Evolutionary conservation across 2,797 vertebrate species (phyloP).

Genomic region (Cyclopterus lumpus): DNA sequence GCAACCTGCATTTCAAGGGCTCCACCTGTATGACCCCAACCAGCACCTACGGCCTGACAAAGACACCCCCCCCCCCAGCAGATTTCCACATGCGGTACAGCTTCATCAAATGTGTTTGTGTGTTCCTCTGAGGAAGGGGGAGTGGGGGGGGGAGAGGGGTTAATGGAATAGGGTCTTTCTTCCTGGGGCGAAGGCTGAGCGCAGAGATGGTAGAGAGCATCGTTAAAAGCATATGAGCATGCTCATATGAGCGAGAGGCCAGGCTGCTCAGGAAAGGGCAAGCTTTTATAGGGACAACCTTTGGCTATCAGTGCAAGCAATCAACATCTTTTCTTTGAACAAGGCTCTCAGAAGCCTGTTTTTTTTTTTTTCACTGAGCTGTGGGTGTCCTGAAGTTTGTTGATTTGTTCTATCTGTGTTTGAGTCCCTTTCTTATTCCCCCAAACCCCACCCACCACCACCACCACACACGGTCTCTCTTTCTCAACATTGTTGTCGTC

Average conservation of each 20-base stretch:
- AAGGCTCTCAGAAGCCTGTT: slow-evolving; percentile 56
- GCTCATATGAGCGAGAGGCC: slow-evolving; percentile 61
- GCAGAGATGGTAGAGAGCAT: slow-evolving; percentile 61
- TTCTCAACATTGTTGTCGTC: slow-evolving; percentile 27
- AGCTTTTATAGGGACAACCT: slow-evolving; percentile 78
- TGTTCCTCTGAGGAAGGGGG: slow-evolving; percentile 32
- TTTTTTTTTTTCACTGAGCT: slow-evolving; percentile 22
- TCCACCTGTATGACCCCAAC: slow-evolving; percentile 50
- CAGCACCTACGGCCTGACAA: slow-evolving; percentile 19
- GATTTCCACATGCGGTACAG: slow-evolving; percentile 26
- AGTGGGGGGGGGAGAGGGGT: slow-evolving; percentile 1
- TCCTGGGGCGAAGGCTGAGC: slow-evolving; percentile 61
- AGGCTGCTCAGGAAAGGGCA: slow-evolving; percentile 67
- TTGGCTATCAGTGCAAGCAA: slow-evolving; percentile 72
- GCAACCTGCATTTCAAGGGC: slow-evolving; percentile 33
- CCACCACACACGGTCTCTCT: background rate
- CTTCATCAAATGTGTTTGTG: slow-evolving; percentile 58
- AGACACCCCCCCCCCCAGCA: slow-evolving; percentile 29
- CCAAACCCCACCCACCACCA: background rate
- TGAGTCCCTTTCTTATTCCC: background rate
- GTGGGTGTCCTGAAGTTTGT: slow-evolving; percentile 54
- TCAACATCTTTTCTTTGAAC: slow-evolving; percentile 72
- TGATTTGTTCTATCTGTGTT: slow-evolving; percentile 23
- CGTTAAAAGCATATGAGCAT: slow-evolving; percentile 74
- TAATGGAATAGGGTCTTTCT: slow-evolving; percentile 67